phyloP scores from a whole-genome alignment of 1,140 invertebrate species.

The Brevipalpus yothersi region DNA sequence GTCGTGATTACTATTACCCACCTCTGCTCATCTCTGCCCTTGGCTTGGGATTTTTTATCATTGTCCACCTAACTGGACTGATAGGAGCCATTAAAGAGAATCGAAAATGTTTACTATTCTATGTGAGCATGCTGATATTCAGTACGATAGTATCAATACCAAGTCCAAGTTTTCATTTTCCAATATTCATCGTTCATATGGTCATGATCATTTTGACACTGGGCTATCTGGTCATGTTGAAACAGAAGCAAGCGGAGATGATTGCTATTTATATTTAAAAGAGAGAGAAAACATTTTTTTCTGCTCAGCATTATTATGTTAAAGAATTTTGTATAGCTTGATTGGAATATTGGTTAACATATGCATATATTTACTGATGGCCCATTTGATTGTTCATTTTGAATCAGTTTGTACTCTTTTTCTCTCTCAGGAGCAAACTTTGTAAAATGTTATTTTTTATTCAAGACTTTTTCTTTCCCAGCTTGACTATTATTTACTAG shows the following conservation, averaged over 20 bases:
- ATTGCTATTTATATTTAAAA: too few relatives aligned
- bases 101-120: not conserved
- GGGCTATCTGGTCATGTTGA: not conserved
- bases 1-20: not conserved
- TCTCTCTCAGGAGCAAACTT: too few relatives aligned
- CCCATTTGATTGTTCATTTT: too few relatives aligned
- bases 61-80: not conserved
- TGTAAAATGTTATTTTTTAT: too few relatives aligned
- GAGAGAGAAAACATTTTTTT: too few relatives aligned
- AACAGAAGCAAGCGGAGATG: not conserved
- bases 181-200: not conserved
- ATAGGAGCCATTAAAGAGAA: not conserved
- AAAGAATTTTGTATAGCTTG: too few relatives aligned
- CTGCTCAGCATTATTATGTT: too few relatives aligned
- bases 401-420: too few relatives aligned
- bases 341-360: too few relatives aligned
- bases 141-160: not conserved
- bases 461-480: too few relatives aligned
- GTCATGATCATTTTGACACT: not conserved
- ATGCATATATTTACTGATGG: too few relatives aligned
- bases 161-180: not conserved
- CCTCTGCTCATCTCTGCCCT: not conserved
- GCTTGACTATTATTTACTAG: too few relatives aligned
- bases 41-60: not conserved
- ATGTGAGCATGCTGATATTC: not conserved